Percentiles rank a stretch among this genome's conserved stretches.
Evolutionary conservation across 2,797 vertebrate species (phyloP).

Genomic region (Takifugu rubripes): DNA sequence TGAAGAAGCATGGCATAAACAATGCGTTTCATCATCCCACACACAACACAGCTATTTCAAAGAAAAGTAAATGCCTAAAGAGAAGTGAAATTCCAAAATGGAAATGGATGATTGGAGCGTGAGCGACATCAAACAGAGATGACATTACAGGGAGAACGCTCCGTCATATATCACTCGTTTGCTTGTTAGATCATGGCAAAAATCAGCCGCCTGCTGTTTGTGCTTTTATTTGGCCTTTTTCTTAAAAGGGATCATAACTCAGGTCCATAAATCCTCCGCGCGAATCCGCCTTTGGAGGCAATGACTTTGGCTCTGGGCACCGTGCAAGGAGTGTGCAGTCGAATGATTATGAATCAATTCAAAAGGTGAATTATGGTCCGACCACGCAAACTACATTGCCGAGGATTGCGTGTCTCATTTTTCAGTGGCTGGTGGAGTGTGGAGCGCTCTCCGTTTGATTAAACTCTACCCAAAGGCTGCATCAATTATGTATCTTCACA

Average conservation of each 20-base stretch:
- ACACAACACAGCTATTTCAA: conserved; percentile 45
- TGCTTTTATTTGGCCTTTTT: conserved; percentile 27
- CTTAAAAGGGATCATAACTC: conserved; percentile 29
- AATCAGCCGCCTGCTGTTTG: conserved; percentile 15
- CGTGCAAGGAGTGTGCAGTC: conserved; percentile 41
- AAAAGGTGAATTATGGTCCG: conserved; percentile 56
- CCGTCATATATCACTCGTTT: conserved; percentile 8
- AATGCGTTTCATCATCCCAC: conserved; percentile 51
- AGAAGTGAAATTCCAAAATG: conserved; percentile 34
- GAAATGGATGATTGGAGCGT: conserved; percentile 22
- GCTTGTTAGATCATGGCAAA: conserved; percentile 21
- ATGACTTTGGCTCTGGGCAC: conserved; percentile 30
- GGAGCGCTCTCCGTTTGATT: conserved; percentile 70
- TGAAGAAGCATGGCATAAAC: conserved; percentile 52
- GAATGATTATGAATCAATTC: conserved; percentile 63
- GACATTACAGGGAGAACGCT: not conserved
- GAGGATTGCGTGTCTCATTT: conserved; percentile 60
- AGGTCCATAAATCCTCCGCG: conserved; percentile 18
- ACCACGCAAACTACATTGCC: conserved; percentile 44
- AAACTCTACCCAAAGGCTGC: conserved; percentile 74
- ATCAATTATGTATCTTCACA: conserved; percentile 78
- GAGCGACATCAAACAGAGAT: conserved; percentile 35
- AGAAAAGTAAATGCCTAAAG: conserved; percentile 45
- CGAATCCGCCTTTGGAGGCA: conserved; percentile 27
- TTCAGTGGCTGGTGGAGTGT: conserved; percentile 60